These are phyloP conservation scores for Machimus rusticus DNA, from an alignment of 2,888 invertebrate species.

Conservation along the genomic window DNA sequence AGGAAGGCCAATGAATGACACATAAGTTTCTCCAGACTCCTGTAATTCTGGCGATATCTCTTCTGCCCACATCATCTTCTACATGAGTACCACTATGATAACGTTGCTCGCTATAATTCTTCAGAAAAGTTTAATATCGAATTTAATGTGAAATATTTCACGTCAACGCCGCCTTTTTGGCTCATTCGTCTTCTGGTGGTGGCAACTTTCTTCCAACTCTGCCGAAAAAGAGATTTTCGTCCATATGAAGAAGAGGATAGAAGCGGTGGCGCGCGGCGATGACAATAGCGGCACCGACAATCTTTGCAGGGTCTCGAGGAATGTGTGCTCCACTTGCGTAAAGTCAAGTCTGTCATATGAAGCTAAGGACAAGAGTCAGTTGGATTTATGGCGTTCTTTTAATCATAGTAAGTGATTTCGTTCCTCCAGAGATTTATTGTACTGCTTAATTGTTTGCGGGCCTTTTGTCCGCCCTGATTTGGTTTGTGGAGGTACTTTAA, in stretches of 20 bases:
- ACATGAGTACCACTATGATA: background rate
- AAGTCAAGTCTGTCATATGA: slow-evolving; percentile 41
- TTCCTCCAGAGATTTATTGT: slow-evolving; percentile 44
- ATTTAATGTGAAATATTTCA: slow-evolving; percentile 49
- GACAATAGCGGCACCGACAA: background rate
- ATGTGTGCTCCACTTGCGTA: slow-evolving; percentile 43
- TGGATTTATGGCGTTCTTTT: slow-evolving; percentile 47
- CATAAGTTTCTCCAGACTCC: slow-evolving; percentile 19
- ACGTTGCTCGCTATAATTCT: slow-evolving; percentile 45
- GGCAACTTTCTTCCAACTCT: slow-evolving; percentile 4
- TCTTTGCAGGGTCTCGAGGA: background rate
- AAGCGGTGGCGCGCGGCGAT: background rate
- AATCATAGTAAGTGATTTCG: slow-evolving; percentile 48
- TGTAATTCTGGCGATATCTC: slow-evolving; percentile 1
- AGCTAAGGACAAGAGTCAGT: slow-evolving; percentile 28
- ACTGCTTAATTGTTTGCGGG: slow-evolving; percentile 43
- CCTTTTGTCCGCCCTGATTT: background rate
- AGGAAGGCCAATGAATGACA: slow-evolving; percentile 42
- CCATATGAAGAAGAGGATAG: background rate
- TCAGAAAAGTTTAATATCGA: slow-evolving; percentile 47
- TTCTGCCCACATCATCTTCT: background rate
- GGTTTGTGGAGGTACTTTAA: slow-evolving; percentile 5
- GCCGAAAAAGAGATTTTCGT: slow-evolving; percentile 15
- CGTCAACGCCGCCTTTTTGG: slow-evolving; percentile 41
- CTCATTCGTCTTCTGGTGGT: slow-evolving; percentile 12